These are phyloP conservation scores for Drosophila quinaria DNA, from an alignment of 2,888 invertebrate species.

Conservation along the genomic window DNA sequence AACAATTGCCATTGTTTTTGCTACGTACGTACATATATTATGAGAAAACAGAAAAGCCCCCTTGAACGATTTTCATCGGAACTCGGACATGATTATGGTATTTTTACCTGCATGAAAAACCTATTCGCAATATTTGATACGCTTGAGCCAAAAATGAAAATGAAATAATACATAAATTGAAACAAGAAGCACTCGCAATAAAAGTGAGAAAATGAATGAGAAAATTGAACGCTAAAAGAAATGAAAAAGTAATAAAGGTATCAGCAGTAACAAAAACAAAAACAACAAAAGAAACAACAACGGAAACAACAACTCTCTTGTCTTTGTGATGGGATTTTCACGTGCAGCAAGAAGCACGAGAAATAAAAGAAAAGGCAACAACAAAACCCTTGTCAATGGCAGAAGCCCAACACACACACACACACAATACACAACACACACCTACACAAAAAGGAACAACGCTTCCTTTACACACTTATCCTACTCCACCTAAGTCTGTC, in stretches of 20 bases:
- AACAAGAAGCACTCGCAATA: constrained; percentile 22
- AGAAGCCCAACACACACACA: constrained; percentile 36
- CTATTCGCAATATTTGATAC: constrained; percentile 18
- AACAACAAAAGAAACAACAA: constrained; percentile 12
- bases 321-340: constrained; percentile 72
- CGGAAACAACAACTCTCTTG: constrained; percentile 38
- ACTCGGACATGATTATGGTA: constrained; percentile 23
- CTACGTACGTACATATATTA: neutral
- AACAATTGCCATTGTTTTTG: constrained; percentile 14
- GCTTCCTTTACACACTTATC: neutral
- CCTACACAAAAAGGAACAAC: constrained; percentile 18
- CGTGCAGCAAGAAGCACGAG: constrained; percentile 51
- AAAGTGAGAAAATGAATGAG: constrained; percentile 10
- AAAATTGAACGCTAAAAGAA: constrained; percentile 46
- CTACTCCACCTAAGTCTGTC: constrained; percentile 49
- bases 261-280: constrained; percentile 22
- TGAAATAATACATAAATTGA: constrained; percentile 39
- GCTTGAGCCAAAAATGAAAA: constrained; percentile 24
- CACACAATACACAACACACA: constrained; percentile 11
- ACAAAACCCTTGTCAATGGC: constrained; percentile 69
- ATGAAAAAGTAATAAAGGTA: constrained; percentile 62
- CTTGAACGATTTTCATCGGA: constrained; percentile 17
- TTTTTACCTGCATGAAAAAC: constrained; percentile 32
- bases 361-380: constrained; percentile 11
- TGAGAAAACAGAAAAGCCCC: neutral